phyloP scores from a whole-genome alignment of 1,140 invertebrate genomes.

The Pantala flavescens region DNA sequence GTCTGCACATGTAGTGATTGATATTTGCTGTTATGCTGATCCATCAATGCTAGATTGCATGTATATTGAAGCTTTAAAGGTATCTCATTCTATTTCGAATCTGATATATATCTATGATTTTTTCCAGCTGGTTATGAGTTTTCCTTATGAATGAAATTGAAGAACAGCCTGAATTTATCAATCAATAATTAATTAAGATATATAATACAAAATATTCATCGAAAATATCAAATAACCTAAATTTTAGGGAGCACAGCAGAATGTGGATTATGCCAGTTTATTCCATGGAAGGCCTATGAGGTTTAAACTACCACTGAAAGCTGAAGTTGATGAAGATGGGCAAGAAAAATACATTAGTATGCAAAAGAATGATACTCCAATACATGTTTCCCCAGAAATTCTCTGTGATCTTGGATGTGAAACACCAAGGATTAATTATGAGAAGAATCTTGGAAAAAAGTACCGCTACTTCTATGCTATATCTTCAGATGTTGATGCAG shows the following conservation, averaged over 20 bases:
- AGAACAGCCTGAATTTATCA: too few species aligned
- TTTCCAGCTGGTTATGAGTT: too few species aligned
- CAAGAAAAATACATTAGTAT: constrained; percentile 10
- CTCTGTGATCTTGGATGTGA: constrained; percentile 69
- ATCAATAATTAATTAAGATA: too few species aligned
- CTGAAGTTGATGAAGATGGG: constrained; percentile 8
- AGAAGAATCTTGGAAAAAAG: constrained; percentile 49
- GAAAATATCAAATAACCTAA: too few species aligned
- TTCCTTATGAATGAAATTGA: too few species aligned
- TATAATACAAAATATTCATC: too few species aligned
- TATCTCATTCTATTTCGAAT: constrained; percentile 32
- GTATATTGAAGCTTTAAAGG: constrained; percentile 69
- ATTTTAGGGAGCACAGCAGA: constrained; percentile 57
- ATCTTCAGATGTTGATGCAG: constrained; percentile 69
- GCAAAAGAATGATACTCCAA: constrained; percentile 29
- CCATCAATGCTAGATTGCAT: constrained; percentile 73
- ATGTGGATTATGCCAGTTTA: constrained; percentile 66
- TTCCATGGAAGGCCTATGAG: constrained; percentile 65
- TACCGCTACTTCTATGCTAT: constrained; percentile 86
- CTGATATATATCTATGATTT: not conserved
- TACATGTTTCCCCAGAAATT: constrained; percentile 51
- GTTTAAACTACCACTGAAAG: constrained; percentile 51
- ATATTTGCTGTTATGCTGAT: constrained; percentile 74
- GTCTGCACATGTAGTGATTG: constrained; percentile 45
- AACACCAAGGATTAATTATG: constrained; percentile 71